Base-by-base conservation (phyloP, 2,888 invertebrate genomes). In the Schizaphis graminum region DNA sequence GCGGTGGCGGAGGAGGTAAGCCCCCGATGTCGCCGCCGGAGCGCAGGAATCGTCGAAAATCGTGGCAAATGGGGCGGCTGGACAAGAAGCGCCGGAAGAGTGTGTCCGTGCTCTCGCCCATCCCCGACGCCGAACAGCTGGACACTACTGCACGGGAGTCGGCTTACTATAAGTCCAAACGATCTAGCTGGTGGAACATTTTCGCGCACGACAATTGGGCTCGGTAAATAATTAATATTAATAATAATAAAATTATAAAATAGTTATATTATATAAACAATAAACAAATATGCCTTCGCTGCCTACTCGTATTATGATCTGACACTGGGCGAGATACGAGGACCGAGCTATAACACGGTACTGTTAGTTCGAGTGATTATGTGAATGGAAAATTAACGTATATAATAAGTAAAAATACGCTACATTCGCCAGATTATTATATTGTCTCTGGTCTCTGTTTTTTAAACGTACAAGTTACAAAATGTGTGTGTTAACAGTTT, bases 121-220 rank as follows among this genome's bases (percentile, higher is more conserved):
- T 96, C 98, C 98, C 96, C 96, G 98, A 95, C 97, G 89, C 89
- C 86, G 94, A 94, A 49, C 94, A 94, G 28, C 91, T 94, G 24
- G 95, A 94, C 3, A 93, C 77, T 35, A 21, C 35, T 0, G 35
- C 94, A 44, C 91, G 92, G 95, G 96, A 95, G 95, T 96, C 96
- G 95, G 96, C 95, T 95, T 96, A 67, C 95, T 97, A 96, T 95
- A 96, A 97, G 56, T 97, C 98, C 96, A 98, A 98, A 96, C 96
- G 98, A 95, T 97, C 97, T 84, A 98, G 98, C 84, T 98, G 98
- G 98, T 98, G 98, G 98, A 98, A 98, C 96, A 98, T 98, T 95
- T 98, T 98, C 96, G 44, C 90, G 11, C 97, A 98, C 91, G 98
- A 98, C 95, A 94, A 95, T 84, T 94, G 94, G 94, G 91, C 94